A percentile compares a stretch with the other conserved stretches of the same genome.
Evolutionary conservation across 2,888 invertebrate genomes (phyloP).

Genomic region (Heliconius sara): DNA sequence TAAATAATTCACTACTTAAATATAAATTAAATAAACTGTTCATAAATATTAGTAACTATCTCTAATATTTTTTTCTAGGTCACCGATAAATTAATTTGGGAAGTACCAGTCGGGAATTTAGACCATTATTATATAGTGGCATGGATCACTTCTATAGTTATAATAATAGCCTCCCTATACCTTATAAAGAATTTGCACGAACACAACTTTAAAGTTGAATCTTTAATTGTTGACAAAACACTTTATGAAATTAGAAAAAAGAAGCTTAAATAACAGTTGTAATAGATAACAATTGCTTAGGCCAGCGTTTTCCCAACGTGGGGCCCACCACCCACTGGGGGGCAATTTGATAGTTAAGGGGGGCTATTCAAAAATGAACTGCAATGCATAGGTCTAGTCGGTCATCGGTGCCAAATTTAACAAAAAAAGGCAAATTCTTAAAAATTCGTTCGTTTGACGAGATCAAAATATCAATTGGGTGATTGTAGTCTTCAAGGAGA

Average conservation of each 20-base stretch:
- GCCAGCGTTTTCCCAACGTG: too few relatives aligned
- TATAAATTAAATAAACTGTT: neutral
- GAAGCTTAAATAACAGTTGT: neutral
- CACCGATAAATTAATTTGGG: conserved; percentile 58
- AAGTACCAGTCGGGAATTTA: conserved; percentile 68
- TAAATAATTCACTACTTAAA: neutral
- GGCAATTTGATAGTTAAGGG: too few relatives aligned
- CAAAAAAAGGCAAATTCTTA: too few relatives aligned
- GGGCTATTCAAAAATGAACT: too few relatives aligned
- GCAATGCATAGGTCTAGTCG: too few relatives aligned
- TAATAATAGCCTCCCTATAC: conserved; percentile 59
- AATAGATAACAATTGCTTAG: too few relatives aligned
- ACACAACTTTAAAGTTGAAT: conserved; percentile 45
- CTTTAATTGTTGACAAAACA: conserved; percentile 12
- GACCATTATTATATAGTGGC: conserved; percentile 63
- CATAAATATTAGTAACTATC: neutral
- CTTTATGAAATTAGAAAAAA: conserved; percentile 36
- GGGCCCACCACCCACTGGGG: too few relatives aligned
- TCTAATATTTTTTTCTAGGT: conserved; percentile 54
- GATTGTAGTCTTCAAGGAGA: too few relatives aligned
- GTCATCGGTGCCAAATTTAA: too few relatives aligned
- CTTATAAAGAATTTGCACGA: conserved; percentile 55
- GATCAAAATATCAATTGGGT: too few relatives aligned
- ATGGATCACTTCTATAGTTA: conserved; percentile 53
- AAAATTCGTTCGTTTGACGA: too few relatives aligned